Base-by-base conservation (phyloP, 2,797 vertebrate species). In the Gambelia wislizenii region DNA sequence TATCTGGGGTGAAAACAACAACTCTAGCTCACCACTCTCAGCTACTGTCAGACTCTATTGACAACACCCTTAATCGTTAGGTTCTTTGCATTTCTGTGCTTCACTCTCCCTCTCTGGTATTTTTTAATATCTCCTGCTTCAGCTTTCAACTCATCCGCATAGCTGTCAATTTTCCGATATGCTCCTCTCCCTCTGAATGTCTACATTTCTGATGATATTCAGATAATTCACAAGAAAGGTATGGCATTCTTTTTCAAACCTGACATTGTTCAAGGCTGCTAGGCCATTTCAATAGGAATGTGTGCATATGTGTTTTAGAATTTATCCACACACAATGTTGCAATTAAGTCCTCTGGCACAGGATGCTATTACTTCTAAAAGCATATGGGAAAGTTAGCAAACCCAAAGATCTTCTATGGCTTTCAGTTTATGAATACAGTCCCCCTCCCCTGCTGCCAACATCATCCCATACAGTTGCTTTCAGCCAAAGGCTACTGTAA, bases 41-140 rank as follows among this genome's bases (percentile, higher is more conserved):
- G 85, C 87, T 91, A 86, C 94, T 97, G 96, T 97, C 97, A 96
- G 87, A 94, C 93, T 93, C 85, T 94, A 96, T 95, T 94, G 94
- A 92, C 91, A 94, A 94, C 91, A 91, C 59, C 87, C 95, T 97
- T 97, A 96, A 96, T 97, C 96, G 97, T 85, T 76, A 27, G 87
- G 64, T 94, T 97, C 91, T 92, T 91, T 94, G 86, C 64, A 91
- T 92, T 94, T 92, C 78, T 1, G 9, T 91, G 80, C 86, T 91
- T 94, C 87, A 64, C 33, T 83, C 56, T 56, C 75, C n/a, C 49
- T 84, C 84, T 92, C 84, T 94, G 76, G 13, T 93, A 81, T 94
- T 93, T 96, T 95, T 93, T 85, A 94, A 95, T 90, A 88, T 92
- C 88, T 91, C 87, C 96, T 95, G 77, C 84, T 95, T 89, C 70